phyloP scores from a whole-genome alignment of 2,113 vertebrate species.

The Hydropotes inermis region DNA sequence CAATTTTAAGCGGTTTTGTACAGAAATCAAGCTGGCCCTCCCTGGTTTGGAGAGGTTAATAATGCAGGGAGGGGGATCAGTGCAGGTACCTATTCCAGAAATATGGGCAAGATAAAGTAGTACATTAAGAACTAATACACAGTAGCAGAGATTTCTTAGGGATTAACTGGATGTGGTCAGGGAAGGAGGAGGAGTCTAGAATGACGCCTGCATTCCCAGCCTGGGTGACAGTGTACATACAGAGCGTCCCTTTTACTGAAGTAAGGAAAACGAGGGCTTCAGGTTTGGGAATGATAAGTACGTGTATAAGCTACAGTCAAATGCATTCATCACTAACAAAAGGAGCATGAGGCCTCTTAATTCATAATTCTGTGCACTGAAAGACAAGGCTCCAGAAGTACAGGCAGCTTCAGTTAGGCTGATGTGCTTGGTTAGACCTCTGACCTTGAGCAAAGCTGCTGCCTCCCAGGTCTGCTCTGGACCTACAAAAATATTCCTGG shows the following conservation, averaged over 20 bases:
- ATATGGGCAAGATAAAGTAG: neutral
- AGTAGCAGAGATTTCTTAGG: neutral
- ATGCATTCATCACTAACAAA: neutral
- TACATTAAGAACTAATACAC: neutral
- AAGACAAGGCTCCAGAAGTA: neutral
- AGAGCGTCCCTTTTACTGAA: neutral
- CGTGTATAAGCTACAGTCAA: neutral
- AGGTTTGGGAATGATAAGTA: neutral
- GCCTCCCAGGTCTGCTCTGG: neutral
- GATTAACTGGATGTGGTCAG: neutral
- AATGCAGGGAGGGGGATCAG: neutral
- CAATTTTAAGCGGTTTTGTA: neutral
- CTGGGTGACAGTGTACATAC: neutral
- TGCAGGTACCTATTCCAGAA: neutral
- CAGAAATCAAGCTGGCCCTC: neutral
- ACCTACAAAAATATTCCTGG: neutral
- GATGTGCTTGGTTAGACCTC: neutral
- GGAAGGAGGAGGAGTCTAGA: neutral
- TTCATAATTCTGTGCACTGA: neutral
- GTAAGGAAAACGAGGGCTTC: neutral
- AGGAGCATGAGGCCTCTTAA: neutral
- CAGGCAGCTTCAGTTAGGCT: neutral
- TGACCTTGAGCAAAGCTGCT: neutral
- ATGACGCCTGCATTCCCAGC: neutral
- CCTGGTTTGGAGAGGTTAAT: neutral